Evolutionary conservation across 2,797 vertebrate species (phyloP), one percentile per base, ranked within the genome.

Genomic region (Bovichtus variegatus): DNA sequence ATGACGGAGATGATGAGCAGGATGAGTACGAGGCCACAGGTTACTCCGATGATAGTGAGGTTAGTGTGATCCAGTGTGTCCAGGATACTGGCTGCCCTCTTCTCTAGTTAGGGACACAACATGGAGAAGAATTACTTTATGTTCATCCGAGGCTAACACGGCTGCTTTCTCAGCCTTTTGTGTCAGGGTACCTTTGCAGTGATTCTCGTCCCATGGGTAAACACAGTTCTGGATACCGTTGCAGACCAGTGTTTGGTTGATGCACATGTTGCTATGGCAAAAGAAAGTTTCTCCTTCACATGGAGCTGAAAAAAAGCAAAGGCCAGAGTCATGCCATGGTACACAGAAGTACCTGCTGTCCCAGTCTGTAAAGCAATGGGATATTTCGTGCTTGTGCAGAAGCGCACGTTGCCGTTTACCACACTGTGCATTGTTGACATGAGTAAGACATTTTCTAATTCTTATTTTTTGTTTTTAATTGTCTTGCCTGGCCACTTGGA

Each of bases 231-330:
- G 98, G 77, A 99, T 95, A 36, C 98, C 98, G 3, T 99, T 99
- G 95, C 98, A 99, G 81, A 99, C 98, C 79, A 99, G 85, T 0
- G 97, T 98, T 70, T 96, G 95, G 89, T 99, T 99, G 91, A 99
- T 99, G 88, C 98, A 99, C 98, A 99, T 99, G 94, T 99, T 99
- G 91, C 98, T 99, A 67, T 99, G 98, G 90, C 98, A 99, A 93
- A 99, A 99, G 94, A 99, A 99, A 4, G 96, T 89, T 25, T 96
- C 97, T 80, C 92, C 93, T 86, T 96, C 97, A 92, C 98, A 99
- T 0, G 98, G 98, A 89, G 98, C 98, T 99, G 78, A 60, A 90
- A 60, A 90, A 87, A 43, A 70, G 2, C 64, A 18, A 60, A 57
- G 15, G 3, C 7, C 53, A 8, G 9, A 67, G 66, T 47, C 21